Evolutionary conservation across 2,888 invertebrate species (phyloP), one percentile per base, ranked within the genome.

Genomic region (Thymelicus sylvestris): DNA sequence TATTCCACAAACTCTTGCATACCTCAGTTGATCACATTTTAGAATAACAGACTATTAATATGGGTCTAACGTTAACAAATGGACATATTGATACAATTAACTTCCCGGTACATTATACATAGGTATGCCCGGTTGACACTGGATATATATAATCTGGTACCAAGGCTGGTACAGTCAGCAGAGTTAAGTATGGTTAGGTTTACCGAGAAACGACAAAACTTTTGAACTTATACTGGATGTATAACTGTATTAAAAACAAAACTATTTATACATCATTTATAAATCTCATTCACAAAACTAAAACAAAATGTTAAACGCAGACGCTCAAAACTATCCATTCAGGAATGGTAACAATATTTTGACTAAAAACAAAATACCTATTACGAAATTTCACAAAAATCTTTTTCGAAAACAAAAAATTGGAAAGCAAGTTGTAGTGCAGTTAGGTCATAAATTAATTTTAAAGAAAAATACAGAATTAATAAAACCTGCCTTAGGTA

Each of bases 291-390:
- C 44, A 44, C 10, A 8, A 44, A 44, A 44, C 8, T 44, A 4
- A 10, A 44, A 2, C 1, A 8, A 52, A 15, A 19, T 12, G 0
- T 8, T n/a, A 52, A 7, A 52, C 50, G 19, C 50, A 52, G 15
- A 52, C 50, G 19, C 50, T 52, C 50, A 52, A 50, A 15, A 52
- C 19, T n/a, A 6, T 52, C 5, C 6, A 52, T 52, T 52, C 4
- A 15, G 50, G 19, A 52, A 19, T 52, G 50, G 50, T 52, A 52
- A 52, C 50, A 52, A 52, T 52, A 52, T 19, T 52, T 52, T 8
- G 50, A 19, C 50, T 52, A 52, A 19, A 15, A 15, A 15, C 1
- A 50, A 15, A 15, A 52, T 44, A 44, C 44, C 19, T 2, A 19
- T 19, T 44, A 19, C 31, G 19, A 52, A 50, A 50, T 7, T 50